A percentile compares a stretch with the other conserved stretches of the same genome.
Evolutionary conservation across 2,797 vertebrate genomes (phyloP).

Genomic region (Propithecus perrieri): DNA sequence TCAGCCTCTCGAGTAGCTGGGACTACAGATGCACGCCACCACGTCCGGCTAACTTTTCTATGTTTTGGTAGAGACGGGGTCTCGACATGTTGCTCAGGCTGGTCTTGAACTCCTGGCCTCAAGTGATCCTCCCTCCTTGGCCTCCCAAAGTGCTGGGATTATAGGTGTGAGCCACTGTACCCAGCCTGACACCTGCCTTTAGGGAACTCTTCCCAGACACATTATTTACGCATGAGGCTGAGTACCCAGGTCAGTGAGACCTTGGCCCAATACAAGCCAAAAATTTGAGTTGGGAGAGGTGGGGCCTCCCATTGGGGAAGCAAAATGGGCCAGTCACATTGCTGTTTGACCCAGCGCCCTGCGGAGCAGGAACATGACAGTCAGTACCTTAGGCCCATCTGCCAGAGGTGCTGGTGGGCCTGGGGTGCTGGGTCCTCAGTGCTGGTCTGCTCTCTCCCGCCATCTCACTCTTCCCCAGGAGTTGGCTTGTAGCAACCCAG

Average conservation of each 20-base stretch:
- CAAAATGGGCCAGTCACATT: background rate
- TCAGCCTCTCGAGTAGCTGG: background rate
- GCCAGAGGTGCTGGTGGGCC: background rate
- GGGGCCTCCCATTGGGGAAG: background rate
- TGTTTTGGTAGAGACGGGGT: background rate
- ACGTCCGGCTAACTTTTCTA: background rate
- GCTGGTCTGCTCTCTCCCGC: too few species aligned
- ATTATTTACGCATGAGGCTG: background rate
- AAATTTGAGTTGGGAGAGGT: background rate
- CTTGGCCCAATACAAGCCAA: background rate
- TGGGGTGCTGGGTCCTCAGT: background rate
- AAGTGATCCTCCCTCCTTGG: background rate
- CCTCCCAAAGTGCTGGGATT: background rate
- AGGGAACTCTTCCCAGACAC: background rate
- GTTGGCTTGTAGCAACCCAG: background rate
- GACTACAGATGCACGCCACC: background rate
- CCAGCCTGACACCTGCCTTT: background rate
- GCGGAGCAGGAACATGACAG: background rate
- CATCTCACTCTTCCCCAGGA: background rate
- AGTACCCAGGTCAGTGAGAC: background rate
- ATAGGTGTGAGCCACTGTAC: accelerated
- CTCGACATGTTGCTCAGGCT: background rate
- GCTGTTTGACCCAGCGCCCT: accelerated
- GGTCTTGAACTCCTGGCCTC: background rate
- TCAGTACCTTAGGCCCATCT: background rate